Evolutionary conservation across 2,113 vertebrate genomes (phyloP).

Genomic region (Willisornis vidua): DNA sequence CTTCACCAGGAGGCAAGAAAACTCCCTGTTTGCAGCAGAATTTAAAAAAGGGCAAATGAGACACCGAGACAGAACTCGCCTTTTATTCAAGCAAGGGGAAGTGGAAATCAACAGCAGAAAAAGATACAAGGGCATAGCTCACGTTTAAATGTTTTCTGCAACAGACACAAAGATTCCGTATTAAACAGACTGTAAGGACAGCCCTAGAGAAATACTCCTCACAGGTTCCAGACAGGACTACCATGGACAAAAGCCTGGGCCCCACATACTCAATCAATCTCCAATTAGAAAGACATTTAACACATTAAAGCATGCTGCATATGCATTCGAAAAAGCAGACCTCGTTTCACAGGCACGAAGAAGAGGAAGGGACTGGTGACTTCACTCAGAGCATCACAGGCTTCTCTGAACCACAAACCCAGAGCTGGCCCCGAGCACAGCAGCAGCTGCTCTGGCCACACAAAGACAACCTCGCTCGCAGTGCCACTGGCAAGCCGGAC

Average conservation of each 20-base stretch:
- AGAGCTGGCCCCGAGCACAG: neutral
- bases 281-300: neutral
- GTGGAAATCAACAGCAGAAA: neutral
- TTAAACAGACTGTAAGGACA: neutral
- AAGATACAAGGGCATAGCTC: neutral
- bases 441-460: neutral
- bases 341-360: neutral
- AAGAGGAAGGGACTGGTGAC: neutral
- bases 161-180: neutral
- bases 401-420: neutral
- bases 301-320: fast-evolving
- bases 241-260: neutral
- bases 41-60: neutral
- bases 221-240: neutral
- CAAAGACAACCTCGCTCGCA: neutral
- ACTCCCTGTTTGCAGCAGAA: neutral
- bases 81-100: neutral
- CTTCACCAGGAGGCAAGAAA: neutral
- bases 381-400: neutral
- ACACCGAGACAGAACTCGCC: neutral
- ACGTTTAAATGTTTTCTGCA: neutral
- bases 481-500: neutral
- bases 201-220: neutral
- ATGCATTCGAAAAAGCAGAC: neutral
- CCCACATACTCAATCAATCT: neutral